Percentiles rank a stretch among this genome's conserved stretches.
These are phyloP conservation scores for Parasteatoda lunata DNA, from an alignment of 2,888 invertebrate species.

Conservation along the genomic window DNA sequence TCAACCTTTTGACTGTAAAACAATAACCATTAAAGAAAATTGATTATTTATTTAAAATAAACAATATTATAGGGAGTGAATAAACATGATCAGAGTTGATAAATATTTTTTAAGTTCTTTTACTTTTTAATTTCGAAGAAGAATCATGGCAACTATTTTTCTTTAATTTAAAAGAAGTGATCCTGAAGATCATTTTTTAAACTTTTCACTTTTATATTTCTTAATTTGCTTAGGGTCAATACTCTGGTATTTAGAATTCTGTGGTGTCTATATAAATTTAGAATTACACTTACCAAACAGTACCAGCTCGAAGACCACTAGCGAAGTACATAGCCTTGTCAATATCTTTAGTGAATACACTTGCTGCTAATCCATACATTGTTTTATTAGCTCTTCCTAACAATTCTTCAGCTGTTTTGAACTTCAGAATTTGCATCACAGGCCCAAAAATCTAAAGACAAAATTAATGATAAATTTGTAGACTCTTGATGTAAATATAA, in stretches of 20 bases:
- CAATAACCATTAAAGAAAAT: background rate
- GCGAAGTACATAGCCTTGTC: slow-evolving; percentile 84
- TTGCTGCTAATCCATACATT: slow-evolving; percentile 87
- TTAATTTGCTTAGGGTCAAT: too few species aligned
- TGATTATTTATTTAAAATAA: background rate
- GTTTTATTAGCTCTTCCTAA: slow-evolving; percentile 88
- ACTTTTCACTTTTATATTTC: too few species aligned
- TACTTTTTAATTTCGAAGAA: too few species aligned
- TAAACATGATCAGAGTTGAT: background rate
- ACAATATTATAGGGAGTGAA: too few species aligned
- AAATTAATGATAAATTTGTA: background rate
- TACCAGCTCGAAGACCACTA: slow-evolving; percentile 84
- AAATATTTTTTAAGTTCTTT: background rate
- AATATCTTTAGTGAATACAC: slow-evolving; percentile 85
- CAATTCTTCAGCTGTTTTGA: slow-evolving; percentile 84
- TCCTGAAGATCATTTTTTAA: too few species aligned
- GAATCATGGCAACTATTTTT: too few species aligned
- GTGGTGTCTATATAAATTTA: background rate
- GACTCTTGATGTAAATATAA: too few species aligned
- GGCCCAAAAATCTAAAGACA: slow-evolving; percentile 88
- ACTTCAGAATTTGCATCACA: slow-evolving; percentile 89
- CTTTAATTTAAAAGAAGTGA: too few species aligned
- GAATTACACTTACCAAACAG: slow-evolving; percentile 82
- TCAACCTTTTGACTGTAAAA: too few species aligned
- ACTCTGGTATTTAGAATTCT: background rate